phyloP scores from a whole-genome alignment of 1,140 invertebrate species.

The Drosophila nigromelanica region DNA sequence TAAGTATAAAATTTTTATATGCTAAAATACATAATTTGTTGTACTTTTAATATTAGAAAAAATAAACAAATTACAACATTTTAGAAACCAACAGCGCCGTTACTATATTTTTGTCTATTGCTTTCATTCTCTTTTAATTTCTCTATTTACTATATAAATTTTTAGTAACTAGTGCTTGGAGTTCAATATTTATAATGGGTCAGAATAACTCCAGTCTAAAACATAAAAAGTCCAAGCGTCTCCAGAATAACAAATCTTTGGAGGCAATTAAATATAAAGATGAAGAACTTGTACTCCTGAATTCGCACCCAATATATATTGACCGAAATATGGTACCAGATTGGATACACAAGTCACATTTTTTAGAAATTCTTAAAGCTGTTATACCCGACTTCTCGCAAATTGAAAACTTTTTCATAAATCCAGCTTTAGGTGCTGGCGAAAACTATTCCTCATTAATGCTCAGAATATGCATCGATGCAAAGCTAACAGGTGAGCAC shows the following conservation, averaged over 20 bases:
- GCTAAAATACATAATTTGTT: no score
- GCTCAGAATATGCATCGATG: conserved; percentile 65
- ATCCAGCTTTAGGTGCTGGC: conserved; percentile 53
- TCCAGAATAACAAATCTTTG: background rate
- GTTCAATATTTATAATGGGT: conserved; percentile 3
- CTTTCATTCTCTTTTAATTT: no score
- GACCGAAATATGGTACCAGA: conserved; percentile 44
- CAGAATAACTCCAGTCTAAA: background rate
- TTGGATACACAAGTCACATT: conserved; percentile 84
- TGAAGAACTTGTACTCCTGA: background rate
- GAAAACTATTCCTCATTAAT: conserved; percentile 76
- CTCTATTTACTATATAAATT: background rate
- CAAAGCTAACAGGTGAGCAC: conserved; percentile 58
- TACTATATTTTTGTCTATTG: no score
- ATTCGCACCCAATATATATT: no score
- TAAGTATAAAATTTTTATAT: background rate
- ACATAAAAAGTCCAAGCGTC: background rate
- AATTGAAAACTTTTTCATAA: conserved; percentile 56
- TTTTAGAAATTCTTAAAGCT: conserved; percentile 80
- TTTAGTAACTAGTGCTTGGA: background rate
- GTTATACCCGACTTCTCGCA: conserved; percentile 68
- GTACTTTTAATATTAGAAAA: no score
- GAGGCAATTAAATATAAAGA: background rate
- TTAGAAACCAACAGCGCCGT: no score
- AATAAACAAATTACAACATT: no score